Conservation (phyloP, 2,113 vertebrate genomes). For the Pyrgilauda ruficollis region DNA sequence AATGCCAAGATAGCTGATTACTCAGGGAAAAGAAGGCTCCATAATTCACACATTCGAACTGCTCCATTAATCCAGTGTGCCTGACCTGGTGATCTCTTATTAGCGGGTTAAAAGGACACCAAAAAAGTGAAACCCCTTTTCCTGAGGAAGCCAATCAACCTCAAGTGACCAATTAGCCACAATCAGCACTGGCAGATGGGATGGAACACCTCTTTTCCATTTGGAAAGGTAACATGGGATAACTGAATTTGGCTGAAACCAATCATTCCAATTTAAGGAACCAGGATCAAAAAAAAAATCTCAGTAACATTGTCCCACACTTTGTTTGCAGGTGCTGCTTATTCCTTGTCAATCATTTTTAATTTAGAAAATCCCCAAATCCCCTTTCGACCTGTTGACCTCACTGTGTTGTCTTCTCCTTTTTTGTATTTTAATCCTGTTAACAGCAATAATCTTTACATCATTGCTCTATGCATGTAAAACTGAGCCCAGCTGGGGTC, state of each 20-base stretch:
- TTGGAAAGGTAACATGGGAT: not conserved
- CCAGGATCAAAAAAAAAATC: not conserved
- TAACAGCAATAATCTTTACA: not conserved
- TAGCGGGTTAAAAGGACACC: not conserved
- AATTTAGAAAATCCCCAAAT: not conserved
- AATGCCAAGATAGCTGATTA: not conserved
- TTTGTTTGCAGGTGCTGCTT: not conserved
- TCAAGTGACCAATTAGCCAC: rapidly evolving
- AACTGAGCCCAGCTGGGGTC: not conserved
- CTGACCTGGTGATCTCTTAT: not conserved
- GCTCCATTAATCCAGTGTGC: not conserved
- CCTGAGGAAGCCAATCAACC: not conserved
- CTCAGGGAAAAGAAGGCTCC: not conserved
- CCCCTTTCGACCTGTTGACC: not conserved
- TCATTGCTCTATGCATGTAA: not conserved
- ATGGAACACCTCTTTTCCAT: not conserved
- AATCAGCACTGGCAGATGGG: not conserved
- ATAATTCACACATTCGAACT: not conserved
- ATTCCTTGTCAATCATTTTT: not conserved
- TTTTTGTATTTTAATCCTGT: not conserved
- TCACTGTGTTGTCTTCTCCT: not conserved
- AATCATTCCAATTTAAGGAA: not conserved
- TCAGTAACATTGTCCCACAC: not conserved
- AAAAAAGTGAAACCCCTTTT: not conserved
- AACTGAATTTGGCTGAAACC: not conserved